phyloP scores from a whole-genome alignment of 1,140 invertebrate genomes.

The Campodea augens region DNA sequence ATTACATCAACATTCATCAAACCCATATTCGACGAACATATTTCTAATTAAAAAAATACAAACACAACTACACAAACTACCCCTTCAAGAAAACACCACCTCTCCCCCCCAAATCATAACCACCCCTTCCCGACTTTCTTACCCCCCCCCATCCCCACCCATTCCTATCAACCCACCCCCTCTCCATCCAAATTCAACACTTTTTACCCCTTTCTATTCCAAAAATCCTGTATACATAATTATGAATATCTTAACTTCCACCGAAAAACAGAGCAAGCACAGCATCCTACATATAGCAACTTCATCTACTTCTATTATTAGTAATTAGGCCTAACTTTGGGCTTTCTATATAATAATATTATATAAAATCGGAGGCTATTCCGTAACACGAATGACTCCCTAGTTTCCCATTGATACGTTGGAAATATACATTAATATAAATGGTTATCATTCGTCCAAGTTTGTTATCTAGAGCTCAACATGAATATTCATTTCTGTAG shows the following conservation, averaged over 20 bases:
- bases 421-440: conserved; percentile 12
- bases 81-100: too few species aligned
- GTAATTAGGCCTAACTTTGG: conserved; percentile 9
- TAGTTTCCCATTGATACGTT: conserved; percentile 10
- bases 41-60: too few species aligned
- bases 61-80: too few species aligned
- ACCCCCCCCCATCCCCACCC: neutral
- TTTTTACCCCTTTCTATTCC: neutral
- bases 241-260: too few species aligned
- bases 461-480: conserved; percentile 9
- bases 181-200: neutral
- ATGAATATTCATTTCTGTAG: conserved; percentile 10
- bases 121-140: neutral
- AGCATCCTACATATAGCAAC: conserved; percentile 1
- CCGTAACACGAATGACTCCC: conserved; percentile 7
- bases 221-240: too few species aligned
- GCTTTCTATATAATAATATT: conserved; percentile 6
- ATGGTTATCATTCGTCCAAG: conserved; percentile 11
- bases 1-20: too few species aligned
- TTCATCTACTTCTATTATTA: conserved; percentile 10
- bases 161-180: neutral
- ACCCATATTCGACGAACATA: too few species aligned
- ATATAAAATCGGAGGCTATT: conserved; percentile 8
- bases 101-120: too few species aligned
- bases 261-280: too few species aligned